These are phyloP conservation scores for Alloplasta piceator DNA, from an alignment of 2,888 invertebrate species.

Conservation along the genomic window DNA sequence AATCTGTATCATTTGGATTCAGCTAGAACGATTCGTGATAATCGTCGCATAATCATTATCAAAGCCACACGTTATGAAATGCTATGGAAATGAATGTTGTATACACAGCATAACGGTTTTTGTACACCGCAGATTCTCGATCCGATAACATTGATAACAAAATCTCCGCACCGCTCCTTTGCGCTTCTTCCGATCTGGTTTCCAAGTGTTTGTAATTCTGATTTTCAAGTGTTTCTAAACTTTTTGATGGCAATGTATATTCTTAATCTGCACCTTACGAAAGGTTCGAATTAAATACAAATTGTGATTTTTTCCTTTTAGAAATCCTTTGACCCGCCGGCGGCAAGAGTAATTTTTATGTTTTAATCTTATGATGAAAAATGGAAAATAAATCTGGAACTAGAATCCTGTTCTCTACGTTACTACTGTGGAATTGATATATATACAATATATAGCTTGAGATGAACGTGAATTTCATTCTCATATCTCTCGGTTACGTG, in stretches of 20 bases:
- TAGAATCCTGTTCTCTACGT: neutral
- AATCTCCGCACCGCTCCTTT: conserved; percentile 32
- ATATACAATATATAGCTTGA: conserved; percentile 13
- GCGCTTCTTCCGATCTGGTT: conserved; percentile 19
- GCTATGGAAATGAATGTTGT: conserved; percentile 39
- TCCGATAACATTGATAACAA: conserved; percentile 56
- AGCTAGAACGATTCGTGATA: conserved; percentile 35
- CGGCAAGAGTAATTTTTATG: too few relatives aligned
- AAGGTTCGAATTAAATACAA: too few relatives aligned
- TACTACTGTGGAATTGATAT: neutral
- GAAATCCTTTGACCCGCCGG: too few relatives aligned
- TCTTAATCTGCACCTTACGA: conserved; percentile 3
- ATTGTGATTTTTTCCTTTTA: too few relatives aligned
- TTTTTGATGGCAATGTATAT: too few relatives aligned
- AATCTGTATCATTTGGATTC: conserved; percentile 31
- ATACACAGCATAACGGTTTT: too few relatives aligned
- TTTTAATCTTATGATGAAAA: too few relatives aligned
- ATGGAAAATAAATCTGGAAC: too few relatives aligned
- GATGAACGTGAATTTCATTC: conserved; percentile 7
- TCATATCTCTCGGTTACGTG: neutral
- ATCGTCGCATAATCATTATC: conserved; percentile 57
- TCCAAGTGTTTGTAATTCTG: too few relatives aligned
- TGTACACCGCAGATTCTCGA: conserved; percentile 40
- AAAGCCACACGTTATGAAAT: conserved; percentile 34
- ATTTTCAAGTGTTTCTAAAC: too few relatives aligned